Conservation (phyloP, 2,888 invertebrate genomes). For the Aplocera efformata region DNA sequence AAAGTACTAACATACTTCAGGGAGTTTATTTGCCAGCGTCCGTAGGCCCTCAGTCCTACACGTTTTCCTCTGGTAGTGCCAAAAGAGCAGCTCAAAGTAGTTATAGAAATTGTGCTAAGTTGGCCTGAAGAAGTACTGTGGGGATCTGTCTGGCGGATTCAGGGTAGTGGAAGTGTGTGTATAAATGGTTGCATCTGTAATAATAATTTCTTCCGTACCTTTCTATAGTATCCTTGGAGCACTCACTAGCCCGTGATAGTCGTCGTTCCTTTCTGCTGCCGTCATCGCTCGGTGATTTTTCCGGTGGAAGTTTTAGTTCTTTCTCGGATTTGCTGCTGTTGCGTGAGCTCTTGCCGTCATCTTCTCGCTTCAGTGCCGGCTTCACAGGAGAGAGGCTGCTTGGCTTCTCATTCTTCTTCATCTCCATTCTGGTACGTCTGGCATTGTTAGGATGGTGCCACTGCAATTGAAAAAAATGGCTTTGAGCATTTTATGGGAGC, state of each 20-base stretch:
- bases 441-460: constrained; percentile 52
- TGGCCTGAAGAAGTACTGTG: no score
- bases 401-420: constrained; percentile 70
- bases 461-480: constrained; percentile 34
- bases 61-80: no score
- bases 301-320: constrained; percentile 59
- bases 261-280: constrained; percentile 49
- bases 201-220: constrained; percentile 40
- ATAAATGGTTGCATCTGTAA: no score
- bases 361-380: constrained; percentile 53
- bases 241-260: constrained; percentile 59
- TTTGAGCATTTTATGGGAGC: no score
- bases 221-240: constrained; percentile 67
- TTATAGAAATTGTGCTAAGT: no score
- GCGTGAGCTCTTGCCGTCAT: constrained; percentile 53
- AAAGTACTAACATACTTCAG: no score
- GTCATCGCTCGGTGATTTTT: constrained; percentile 64
- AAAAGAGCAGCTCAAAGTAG: no score
- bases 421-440: constrained; percentile 63
- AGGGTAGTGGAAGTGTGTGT: no score
- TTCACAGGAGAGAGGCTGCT: constrained; percentile 69
- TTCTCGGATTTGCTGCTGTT: constrained; percentile 64
- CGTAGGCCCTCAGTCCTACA: no score
- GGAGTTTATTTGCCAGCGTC: no score
- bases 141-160: no score